These are phyloP conservation scores for Danio aesculapii DNA, from an alignment of 2,797 vertebrate species.

Conservation along the genomic window DNA sequence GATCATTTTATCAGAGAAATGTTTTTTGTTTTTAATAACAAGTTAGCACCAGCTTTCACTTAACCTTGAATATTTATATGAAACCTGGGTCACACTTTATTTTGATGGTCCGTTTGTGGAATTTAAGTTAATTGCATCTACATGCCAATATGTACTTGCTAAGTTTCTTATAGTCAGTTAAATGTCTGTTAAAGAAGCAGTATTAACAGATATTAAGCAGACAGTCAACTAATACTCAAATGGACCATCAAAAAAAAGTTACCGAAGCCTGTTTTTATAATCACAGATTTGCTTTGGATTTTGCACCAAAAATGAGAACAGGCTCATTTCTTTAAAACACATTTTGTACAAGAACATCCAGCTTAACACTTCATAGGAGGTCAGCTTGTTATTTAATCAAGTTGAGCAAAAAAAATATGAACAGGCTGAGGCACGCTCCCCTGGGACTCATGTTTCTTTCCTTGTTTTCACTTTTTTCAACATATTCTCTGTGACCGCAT, in stretches of 20 bases:
- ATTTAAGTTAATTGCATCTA: no score
- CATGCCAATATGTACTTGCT: no score
- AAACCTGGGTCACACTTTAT: no score
- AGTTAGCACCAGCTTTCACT: background rate
- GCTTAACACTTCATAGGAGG: background rate
- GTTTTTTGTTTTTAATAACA: no score
- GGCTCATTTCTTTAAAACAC: background rate
- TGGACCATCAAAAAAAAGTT: no score
- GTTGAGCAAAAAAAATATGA: background rate
- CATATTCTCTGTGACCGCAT: background rate
- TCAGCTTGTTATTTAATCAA: background rate
- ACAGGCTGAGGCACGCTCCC: conserved; percentile 21
- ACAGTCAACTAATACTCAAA: no score
- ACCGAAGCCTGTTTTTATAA: background rate
- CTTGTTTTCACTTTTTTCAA: background rate
- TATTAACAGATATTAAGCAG: no score
- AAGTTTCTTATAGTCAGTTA: no score
- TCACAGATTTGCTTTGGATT: background rate
- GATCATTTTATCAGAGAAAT: no score
- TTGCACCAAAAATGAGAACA: background rate
- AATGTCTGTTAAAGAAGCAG: no score
- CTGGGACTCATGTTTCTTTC: background rate
- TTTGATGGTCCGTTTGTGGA: no score
- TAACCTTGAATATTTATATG: background rate
- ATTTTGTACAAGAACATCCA: background rate